Evolutionary conservation across 2,113 vertebrate genomes (phyloP).

Genomic region (Capreolus pygargus): DNA sequence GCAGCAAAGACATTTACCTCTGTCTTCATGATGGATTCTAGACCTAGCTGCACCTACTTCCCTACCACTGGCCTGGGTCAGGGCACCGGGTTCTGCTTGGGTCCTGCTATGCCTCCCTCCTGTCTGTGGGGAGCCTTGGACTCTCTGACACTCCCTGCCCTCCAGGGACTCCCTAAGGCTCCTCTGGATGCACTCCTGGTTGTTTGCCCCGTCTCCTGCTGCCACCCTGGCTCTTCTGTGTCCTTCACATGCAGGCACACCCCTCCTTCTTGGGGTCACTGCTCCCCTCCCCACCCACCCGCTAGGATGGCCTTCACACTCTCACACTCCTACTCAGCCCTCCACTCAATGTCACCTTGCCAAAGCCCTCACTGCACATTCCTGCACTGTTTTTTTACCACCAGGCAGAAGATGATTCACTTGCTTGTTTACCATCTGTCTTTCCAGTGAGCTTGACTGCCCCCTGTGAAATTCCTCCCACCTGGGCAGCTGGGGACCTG

Average conservation of each 20-base stretch:
- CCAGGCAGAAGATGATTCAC: neutral
- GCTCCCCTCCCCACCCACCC: too few species aligned
- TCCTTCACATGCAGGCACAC: neutral
- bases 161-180: neutral
- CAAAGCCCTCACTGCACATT: neutral
- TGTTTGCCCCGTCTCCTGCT: neutral
- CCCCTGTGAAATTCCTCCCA: rapidly evolving
- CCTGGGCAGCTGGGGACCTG: too few species aligned
- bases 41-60: neutral
- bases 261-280: neutral
- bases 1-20: neutral
- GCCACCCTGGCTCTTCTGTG: neutral
- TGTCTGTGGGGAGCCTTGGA: neutral
- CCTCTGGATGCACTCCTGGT: neutral
- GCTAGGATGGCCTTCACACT: neutral
- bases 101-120: neutral
- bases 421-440: neutral
- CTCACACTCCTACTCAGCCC: neutral
- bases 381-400: neutral
- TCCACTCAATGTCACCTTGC: neutral
- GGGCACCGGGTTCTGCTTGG: neutral
- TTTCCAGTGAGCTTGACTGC: neutral
- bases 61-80: too few species aligned
- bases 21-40: neutral
- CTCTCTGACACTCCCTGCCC: neutral